A percentile compares a stretch with the other conserved stretches of the same genome.
Conservation (phyloP, 2,113 vertebrate genomes). For the Balaeniceps rex region DNA sequence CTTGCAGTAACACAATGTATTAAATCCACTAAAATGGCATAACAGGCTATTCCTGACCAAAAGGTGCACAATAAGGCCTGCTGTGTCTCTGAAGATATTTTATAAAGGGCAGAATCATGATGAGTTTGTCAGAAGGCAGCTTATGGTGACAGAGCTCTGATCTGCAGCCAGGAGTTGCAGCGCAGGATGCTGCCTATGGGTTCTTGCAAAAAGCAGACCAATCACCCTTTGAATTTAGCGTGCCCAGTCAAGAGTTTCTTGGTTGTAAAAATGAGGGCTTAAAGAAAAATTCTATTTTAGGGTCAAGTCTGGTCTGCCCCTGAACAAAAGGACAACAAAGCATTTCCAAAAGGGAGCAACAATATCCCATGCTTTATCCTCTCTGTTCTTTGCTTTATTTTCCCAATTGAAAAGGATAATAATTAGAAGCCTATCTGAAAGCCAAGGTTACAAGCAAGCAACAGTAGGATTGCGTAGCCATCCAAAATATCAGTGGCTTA, state of each 20-base stretch:
- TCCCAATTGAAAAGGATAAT: background rate
- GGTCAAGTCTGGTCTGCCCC: background rate
- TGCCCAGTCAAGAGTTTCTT: background rate
- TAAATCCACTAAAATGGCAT: background rate
- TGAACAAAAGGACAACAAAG: background rate
- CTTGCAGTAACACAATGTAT: background rate
- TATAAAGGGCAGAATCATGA: background rate
- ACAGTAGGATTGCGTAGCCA: background rate
- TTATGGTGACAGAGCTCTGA: background rate
- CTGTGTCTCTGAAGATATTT: background rate
- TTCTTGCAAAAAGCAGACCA: background rate
- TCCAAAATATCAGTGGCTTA: background rate
- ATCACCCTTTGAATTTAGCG: background rate
- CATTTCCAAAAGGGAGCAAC: background rate
- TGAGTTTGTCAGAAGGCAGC: background rate
- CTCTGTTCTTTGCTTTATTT: background rate
- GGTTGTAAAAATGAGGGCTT: background rate
- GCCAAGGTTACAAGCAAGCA: background rate
- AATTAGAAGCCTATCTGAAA: background rate
- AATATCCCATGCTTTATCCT: background rate
- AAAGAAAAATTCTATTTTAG: background rate
- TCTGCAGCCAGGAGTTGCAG: background rate
- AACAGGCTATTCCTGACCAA: background rate
- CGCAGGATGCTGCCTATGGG: background rate
- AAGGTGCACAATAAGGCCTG: background rate